A percentile compares a stretch with the other conserved stretches of the same genome.
These are phyloP conservation scores for Martes martes DNA, from an alignment of 2,113 vertebrate genomes.

Conservation along the genomic window DNA sequence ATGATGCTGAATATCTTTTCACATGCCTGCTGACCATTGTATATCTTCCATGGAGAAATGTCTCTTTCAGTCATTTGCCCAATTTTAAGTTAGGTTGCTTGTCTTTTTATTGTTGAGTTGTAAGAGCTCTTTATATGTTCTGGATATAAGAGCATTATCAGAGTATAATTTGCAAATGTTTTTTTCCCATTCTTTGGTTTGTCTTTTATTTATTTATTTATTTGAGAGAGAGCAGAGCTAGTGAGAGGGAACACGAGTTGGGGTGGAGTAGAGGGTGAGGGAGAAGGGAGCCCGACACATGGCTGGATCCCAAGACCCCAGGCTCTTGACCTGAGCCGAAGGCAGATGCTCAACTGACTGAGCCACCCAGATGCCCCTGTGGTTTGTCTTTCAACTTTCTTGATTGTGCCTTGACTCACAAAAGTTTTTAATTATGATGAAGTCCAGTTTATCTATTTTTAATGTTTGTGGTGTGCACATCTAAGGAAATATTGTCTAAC, in stretches of 20 bases:
- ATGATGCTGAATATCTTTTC: too few relatives aligned
- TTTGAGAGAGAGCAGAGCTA: neutral
- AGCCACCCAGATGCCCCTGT: too few relatives aligned
- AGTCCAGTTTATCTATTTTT: neutral
- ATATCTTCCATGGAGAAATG: neutral
- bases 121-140: neutral
- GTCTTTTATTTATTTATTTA: neutral
- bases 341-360: too few relatives aligned
- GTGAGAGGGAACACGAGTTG: too few relatives aligned
- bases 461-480: neutral
- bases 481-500: neutral
- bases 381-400: too few relatives aligned
- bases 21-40: too few relatives aligned
- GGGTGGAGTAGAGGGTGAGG: too few relatives aligned
- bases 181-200: neutral
- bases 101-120: neutral
- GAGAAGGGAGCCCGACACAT: too few relatives aligned
- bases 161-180: neutral
- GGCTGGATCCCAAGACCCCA: too few relatives aligned
- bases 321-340: too few relatives aligned
- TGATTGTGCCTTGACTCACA: too few relatives aligned
- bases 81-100: neutral
- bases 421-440: neutral
- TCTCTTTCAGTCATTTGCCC: neutral
- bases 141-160: neutral